Evolutionary conservation across 2,113 vertebrate genomes (phyloP).

Genomic region (Felis catus): DNA sequence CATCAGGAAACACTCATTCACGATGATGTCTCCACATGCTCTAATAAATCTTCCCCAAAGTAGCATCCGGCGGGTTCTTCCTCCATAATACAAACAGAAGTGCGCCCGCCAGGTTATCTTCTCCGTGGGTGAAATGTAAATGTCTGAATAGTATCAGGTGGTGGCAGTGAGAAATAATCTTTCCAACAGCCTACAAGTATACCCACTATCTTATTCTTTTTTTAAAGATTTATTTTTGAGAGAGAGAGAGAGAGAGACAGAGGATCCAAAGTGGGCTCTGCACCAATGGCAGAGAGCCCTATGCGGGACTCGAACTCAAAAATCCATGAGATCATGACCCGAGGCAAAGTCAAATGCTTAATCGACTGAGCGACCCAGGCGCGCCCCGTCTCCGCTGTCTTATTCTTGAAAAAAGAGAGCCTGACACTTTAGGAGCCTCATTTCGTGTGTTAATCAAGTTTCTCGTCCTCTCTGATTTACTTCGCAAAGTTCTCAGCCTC

Average conservation of each 20-base stretch:
- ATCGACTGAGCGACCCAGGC: too few species aligned
- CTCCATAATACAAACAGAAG: constrained; percentile 9
- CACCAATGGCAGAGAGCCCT: too few species aligned
- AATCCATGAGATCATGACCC: too few species aligned
- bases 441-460: not conserved
- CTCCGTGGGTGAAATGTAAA: not conserved
- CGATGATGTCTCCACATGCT: not conserved
- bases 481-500: not conserved
- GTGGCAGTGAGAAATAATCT: not conserved
- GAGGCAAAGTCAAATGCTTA: too few species aligned
- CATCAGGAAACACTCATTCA: constrained; percentile 41
- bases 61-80: not conserved
- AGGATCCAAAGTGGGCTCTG: too few species aligned
- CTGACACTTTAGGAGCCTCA: not conserved
- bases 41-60: not conserved
- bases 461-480: not conserved
- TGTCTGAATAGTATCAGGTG: not conserved
- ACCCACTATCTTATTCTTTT: not conserved
- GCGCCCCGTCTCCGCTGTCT: not conserved
- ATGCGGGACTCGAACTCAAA: too few species aligned
- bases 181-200: not conserved
- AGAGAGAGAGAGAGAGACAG: too few species aligned
- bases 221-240: too few species aligned
- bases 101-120: not conserved
- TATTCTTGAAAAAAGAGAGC: not conserved